These are phyloP conservation scores for Mixornis gularis DNA, from an alignment of 2,113 vertebrate genomes.

Conservation along the genomic window DNA sequence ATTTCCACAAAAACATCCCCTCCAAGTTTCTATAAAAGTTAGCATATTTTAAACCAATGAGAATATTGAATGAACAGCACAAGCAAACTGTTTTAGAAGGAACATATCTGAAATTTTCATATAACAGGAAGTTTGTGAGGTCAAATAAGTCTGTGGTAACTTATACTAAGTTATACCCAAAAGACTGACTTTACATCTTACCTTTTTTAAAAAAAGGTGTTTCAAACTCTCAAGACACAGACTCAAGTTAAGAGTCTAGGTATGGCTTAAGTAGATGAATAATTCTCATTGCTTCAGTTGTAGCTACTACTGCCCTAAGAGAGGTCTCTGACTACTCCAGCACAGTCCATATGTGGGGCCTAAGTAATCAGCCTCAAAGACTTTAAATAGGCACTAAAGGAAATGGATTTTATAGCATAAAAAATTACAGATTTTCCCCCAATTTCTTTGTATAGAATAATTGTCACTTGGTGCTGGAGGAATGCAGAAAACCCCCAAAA, in stretches of 20 bases:
- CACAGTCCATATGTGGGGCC: neutral
- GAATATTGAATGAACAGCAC: neutral
- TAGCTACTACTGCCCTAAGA: neutral
- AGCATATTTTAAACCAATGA: neutral
- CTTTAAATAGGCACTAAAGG: neutral
- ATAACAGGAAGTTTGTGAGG: neutral
- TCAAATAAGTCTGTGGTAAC: neutral
- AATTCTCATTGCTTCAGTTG: neutral
- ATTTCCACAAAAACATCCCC: neutral
- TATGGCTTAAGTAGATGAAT: neutral
- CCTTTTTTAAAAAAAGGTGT: neutral
- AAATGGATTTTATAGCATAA: neutral
- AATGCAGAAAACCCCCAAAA: neutral
- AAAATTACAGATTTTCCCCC: accelerated
- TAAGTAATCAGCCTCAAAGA: neutral
- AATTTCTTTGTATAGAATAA: neutral
- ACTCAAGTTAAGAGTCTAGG: neutral
- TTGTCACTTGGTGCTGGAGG: neutral
- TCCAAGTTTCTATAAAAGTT: neutral
- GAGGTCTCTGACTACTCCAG: neutral
- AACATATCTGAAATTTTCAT: neutral
- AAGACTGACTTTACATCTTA: neutral
- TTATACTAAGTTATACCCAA: neutral
- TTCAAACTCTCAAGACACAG: neutral
- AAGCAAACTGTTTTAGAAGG: neutral